These are phyloP conservation scores for Danaus melanippus DNA, from an alignment of 1,140 invertebrate genomes.

Conservation along the genomic window DNA sequence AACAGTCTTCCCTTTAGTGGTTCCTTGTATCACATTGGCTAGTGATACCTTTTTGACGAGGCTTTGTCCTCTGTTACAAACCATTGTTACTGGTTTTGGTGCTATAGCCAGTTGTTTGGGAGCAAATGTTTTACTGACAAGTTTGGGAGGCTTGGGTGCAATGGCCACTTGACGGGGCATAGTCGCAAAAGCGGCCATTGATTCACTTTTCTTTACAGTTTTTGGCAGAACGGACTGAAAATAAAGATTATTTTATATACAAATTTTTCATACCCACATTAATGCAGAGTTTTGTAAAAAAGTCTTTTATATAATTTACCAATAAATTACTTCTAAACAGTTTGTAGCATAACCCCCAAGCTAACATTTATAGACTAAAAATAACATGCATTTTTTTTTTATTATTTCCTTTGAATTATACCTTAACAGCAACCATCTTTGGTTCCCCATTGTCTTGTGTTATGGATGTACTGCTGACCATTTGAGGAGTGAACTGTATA, in stretches of 20 bases:
- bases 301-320: too few species aligned
- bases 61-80: constrained; percentile 27
- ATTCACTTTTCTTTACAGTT: constrained; percentile 27
- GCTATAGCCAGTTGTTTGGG: constrained; percentile 38
- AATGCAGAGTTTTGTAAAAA: too few species aligned
- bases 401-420: constrained; percentile 17
- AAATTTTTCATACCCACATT: too few species aligned
- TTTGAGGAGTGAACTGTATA: constrained; percentile 35
- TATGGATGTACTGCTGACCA: constrained; percentile 16
- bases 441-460: constrained; percentile 25
- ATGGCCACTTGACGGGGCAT: constrained; percentile 54
- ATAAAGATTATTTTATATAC: constrained; percentile 3
- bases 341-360: background rate
- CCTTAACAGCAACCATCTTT: constrained; percentile 47
- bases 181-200: constrained; percentile 13
- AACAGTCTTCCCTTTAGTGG: constrained; percentile 38
- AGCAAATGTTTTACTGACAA: constrained; percentile 17
- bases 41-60: constrained; percentile 51
- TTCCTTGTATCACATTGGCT: constrained; percentile 31
- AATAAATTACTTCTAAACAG: background rate
- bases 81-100: constrained; percentile 41
- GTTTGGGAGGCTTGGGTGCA: constrained; percentile 50
- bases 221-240: constrained; percentile 30
- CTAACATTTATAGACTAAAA: too few species aligned
- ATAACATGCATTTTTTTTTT: background rate